Evolutionary conservation across 2,888 invertebrate species (phyloP), one percentile per base, ranked within the genome.

Genomic region (Thalpophila matura): DNA sequence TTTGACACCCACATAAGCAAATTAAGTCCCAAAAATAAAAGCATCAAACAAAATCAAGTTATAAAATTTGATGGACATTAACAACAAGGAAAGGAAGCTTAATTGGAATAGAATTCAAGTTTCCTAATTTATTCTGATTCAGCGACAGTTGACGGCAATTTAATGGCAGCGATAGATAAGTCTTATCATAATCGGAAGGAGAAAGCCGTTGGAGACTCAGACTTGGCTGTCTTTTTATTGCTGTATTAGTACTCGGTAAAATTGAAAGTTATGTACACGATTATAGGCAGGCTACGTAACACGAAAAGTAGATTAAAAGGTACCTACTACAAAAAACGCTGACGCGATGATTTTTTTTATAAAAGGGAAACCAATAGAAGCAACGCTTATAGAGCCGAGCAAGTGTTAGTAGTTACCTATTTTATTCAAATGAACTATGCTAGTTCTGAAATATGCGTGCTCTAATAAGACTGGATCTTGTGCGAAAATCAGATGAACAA

Each of bases 181-280:
- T 6, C 26, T 64, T 78, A 79, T 64, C 67, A 78, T 53, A 60
- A 67, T n/a, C 10, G 20, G 31, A 20, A 37, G 7, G 65, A 26
- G 79, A 79, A 75, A 77, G 65, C 45, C 2, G 40, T 55, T 49
- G 18, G 14, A 26, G 35, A 26, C 45, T 42, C 40, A n/a, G 7
- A 14, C 57, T 29, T 22, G 33, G 12, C 22, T 50, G 26, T 14
- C 37, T 58, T 62, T 73, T 70, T 60, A 65, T 20, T 16, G 35
- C 18, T 42, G 12, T 54, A 47, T 31, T 6, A 37, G 40, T 47
- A 54, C 26, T 40, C 6, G 1, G 6, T 18, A 57, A 64, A 51
- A 75, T 58, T 65, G 55, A 77, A 75, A 79, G 59, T 78, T 26
- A 51, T 33, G 35, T 37, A 31, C 3, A 1, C 10, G 10, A 50